Percentiles rank a stretch among this genome's conserved stretches.
phyloP scores from a whole-genome alignment of 2,888 invertebrate genomes.

The Acanthoscelides obtectus region DNA sequence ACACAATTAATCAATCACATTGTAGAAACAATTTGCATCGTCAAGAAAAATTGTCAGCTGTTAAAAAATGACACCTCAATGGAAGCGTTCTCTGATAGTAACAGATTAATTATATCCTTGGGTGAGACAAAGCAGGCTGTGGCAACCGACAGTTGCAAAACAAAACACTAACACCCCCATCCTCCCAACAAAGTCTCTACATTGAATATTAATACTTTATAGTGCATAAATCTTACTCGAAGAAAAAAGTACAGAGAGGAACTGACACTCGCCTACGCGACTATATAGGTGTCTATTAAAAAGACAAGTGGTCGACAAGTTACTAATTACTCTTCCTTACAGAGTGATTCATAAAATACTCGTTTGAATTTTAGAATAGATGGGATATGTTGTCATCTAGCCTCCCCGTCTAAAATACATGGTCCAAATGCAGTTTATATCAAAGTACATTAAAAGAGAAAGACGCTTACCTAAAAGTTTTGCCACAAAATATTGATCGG shows the following conservation, averaged over 20 bases:
- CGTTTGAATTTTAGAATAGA: too few relatives aligned
- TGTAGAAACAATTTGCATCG: not conserved
- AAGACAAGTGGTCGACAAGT: not conserved
- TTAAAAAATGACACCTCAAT: not conserved
- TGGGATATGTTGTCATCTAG: too few relatives aligned
- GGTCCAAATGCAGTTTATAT: too few relatives aligned
- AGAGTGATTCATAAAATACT: not conserved
- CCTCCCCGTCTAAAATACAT: too few relatives aligned
- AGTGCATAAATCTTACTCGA: not conserved
- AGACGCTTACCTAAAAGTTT: too few relatives aligned
- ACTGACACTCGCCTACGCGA: not conserved
- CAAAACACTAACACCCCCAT: not conserved
- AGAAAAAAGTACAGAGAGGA: not conserved
- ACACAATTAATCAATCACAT: not conserved
- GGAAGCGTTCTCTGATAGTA: not conserved
- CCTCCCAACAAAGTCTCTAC: not conserved
- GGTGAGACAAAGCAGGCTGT: not conserved
- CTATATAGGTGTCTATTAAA: not conserved
- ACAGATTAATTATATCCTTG: not conserved
- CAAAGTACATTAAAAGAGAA: too few relatives aligned
- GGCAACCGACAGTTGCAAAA: not conserved
- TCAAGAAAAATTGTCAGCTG: not conserved
- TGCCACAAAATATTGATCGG: too few relatives aligned
- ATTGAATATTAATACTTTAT: not conserved
- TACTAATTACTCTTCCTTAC: not conserved